phyloP scores from a whole-genome alignment of 1,140 invertebrate species.

The Trachymyrmex cornetzi region DNA sequence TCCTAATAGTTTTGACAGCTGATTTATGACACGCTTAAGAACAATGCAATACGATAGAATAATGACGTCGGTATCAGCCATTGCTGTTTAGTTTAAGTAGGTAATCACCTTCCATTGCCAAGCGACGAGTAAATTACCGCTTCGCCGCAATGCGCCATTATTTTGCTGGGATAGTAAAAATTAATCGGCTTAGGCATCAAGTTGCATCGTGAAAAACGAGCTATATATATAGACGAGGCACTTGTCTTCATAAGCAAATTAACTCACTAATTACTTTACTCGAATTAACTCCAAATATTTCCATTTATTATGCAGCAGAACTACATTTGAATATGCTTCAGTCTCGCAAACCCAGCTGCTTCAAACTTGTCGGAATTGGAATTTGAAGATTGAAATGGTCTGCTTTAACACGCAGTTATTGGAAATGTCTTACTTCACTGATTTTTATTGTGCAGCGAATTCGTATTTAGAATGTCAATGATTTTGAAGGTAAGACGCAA shows the following conservation, averaged over 20 bases:
- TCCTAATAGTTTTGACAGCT: background rate
- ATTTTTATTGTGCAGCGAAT: background rate
- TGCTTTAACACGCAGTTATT: constrained; percentile 1
- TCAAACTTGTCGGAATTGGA: background rate
- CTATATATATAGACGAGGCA: background rate
- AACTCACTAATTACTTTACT: constrained; percentile 33
- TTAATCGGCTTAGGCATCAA: constrained; percentile 58
- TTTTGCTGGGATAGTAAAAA: constrained; percentile 60
- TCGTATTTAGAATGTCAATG: background rate
- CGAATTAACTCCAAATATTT: constrained; percentile 21
- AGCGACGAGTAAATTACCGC: constrained; percentile 43
- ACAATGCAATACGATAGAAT: constrained; percentile 40
- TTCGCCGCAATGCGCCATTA: constrained; percentile 46
- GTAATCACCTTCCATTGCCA: constrained; percentile 30
- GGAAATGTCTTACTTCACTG: background rate
- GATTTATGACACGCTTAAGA: constrained; percentile 32
- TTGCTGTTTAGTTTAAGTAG: constrained; percentile 24
- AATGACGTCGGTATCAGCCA: constrained; percentile 2
- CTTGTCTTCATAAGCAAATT: constrained; percentile 47
- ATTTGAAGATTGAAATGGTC: constrained; percentile 36
- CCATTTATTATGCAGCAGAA: background rate
- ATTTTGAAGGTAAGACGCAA: background rate
- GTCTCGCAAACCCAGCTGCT: background rate
- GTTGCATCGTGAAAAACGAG: constrained; percentile 16
- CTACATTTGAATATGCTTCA: background rate